Percentiles rank a stretch among this genome's conserved stretches.
Evolutionary conservation across 1,140 invertebrate genomes (phyloP).

Genomic region (Drosophila pectinifera): DNA sequence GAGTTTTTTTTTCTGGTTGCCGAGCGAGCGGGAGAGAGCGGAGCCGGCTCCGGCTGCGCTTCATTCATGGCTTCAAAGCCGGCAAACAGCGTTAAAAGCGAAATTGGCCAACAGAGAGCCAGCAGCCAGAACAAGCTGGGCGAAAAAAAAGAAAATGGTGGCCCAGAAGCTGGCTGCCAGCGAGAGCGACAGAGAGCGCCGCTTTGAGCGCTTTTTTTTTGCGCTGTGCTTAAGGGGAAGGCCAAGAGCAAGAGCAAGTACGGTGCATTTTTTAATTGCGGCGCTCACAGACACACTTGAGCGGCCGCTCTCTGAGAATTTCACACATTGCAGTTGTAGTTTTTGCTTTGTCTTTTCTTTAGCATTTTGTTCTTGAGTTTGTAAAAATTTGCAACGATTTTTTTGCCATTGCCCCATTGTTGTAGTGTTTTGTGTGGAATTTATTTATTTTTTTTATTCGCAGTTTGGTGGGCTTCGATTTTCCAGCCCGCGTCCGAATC

Average conservation of each 20-base stretch:
- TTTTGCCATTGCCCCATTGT: conserved; percentile 13
- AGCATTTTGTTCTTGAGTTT: conserved; percentile 76
- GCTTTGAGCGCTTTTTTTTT: conserved; percentile 35
- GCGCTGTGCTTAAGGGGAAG: conserved; percentile 29
- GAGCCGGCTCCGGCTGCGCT: conserved; percentile 73
- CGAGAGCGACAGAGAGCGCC: conserved; percentile 27
- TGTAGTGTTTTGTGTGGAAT: conserved; percentile 15
- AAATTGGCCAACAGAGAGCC: conserved; percentile 74
- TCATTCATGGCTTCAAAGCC: conserved; percentile 75
- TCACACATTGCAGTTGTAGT: conserved; percentile 46
- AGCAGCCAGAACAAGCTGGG: conserved; percentile 4
- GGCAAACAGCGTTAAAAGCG: conserved; percentile 81
- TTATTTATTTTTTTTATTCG: conserved; percentile 6
- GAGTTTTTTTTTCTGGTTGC: conserved; percentile 14
- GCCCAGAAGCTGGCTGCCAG: conserved; percentile 48
- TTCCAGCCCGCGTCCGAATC: conserved; percentile 60
- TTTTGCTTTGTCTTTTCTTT: conserved; percentile 33
- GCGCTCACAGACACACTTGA: conserved; percentile 37
- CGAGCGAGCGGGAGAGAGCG: conserved; percentile 31
- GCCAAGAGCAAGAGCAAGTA: conserved; percentile 54
- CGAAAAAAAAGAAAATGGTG: conserved; percentile 74
- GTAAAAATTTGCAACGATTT: conserved; percentile 50
- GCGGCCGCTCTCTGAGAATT: conserved; percentile 42
- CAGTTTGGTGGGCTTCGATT: conserved; percentile 54
- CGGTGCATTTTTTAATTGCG: conserved; percentile 80